Conservation (phyloP, 2,113 vertebrate genomes). For the Gymnocephalus cernua region DNA sequence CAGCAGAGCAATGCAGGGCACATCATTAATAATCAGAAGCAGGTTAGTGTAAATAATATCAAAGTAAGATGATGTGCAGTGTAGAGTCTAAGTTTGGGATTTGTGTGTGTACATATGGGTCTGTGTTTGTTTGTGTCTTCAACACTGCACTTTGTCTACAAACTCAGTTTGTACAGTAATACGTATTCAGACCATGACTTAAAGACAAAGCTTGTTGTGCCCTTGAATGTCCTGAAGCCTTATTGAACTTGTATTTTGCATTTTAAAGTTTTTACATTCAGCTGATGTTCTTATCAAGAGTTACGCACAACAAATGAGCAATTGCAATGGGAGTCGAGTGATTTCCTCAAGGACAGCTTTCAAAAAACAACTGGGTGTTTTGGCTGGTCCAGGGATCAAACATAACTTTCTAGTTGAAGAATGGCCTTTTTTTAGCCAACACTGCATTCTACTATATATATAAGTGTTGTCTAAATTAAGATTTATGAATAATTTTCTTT, state of each 20-base stretch:
- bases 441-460: not conserved
- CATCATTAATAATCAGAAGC: conserved; percentile 21
- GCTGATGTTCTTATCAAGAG: not conserved
- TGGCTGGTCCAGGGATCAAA: not conserved
- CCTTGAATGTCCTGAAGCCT: conserved; percentile 19
- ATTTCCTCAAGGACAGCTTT: conserved; percentile 14
- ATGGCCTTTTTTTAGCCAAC: too few species aligned
- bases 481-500: too few species aligned
- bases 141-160: not conserved
- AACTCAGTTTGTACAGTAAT: not conserved
- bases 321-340: not conserved
- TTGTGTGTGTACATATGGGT: not conserved
- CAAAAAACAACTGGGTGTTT: not conserved
- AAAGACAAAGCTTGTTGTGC: conserved; percentile 7
- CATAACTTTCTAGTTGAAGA: not conserved
- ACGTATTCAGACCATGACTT: not conserved
- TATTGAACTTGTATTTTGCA: conserved; percentile 25
- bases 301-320: conserved; percentile 8
- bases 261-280: conserved; percentile 31
- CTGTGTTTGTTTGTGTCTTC: not conserved
- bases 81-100: not conserved
- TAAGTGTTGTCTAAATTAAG: too few species aligned
- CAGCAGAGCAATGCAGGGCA: conserved; percentile 1
- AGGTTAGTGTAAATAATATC: conserved; percentile 9
- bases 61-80: not conserved